Evolutionary conservation across 2,797 vertebrate species (phyloP).

Genomic region (Anableps anableps): DNA sequence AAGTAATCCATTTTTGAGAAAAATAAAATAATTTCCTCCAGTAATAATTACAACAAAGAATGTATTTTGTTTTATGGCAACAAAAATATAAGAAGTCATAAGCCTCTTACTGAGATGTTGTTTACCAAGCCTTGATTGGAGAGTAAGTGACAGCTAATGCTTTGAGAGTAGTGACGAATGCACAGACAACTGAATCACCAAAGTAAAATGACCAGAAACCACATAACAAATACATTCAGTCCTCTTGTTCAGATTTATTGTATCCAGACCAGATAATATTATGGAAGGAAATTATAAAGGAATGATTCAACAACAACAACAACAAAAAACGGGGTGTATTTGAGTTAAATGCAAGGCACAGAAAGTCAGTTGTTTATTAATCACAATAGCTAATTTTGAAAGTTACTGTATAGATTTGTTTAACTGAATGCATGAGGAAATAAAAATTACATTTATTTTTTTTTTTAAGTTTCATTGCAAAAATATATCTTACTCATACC

Average conservation of each 20-base stretch:
- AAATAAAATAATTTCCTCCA: not conserved
- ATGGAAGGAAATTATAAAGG: not conserved
- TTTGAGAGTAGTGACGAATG: not conserved
- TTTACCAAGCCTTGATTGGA: conserved; percentile 22
- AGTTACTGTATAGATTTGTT: not conserved
- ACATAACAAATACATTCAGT: not conserved
- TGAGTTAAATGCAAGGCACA: not conserved
- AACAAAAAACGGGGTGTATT: no score
- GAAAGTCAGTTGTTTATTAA: not conserved
- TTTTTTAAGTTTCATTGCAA: not conserved
- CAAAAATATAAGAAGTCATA: not conserved
- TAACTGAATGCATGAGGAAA: not conserved
- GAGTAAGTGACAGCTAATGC: not conserved
- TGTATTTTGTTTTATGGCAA: not conserved
- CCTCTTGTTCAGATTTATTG: not conserved
- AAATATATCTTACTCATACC: not conserved
- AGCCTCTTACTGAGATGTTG: not conserved
- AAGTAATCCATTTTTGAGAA: not conserved
- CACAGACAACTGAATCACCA: not conserved
- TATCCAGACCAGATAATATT: not conserved
- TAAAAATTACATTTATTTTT: not conserved
- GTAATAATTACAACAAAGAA: not conserved
- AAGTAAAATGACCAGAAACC: not conserved
- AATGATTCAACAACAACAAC: not conserved
- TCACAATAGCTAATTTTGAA: no score